Conservation (phyloP, 2,113 vertebrate species). For the Apistogramma diplotaenia region DNA sequence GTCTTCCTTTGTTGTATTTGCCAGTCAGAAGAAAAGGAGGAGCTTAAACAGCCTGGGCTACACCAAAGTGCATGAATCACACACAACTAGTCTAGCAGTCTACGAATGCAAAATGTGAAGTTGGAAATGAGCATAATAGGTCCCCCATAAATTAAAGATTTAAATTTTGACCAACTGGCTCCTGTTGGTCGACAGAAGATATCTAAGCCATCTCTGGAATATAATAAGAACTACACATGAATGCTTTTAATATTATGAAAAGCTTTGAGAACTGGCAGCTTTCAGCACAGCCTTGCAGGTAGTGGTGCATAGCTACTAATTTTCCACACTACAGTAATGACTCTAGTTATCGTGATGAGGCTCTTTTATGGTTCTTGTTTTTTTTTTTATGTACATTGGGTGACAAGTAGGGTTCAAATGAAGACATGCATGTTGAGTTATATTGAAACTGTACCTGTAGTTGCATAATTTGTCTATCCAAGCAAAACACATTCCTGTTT, state of each 20-base stretch:
- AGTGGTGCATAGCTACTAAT: not conserved
- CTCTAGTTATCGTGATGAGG: not conserved
- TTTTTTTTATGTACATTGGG: not conserved
- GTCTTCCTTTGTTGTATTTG: not conserved
- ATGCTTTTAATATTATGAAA: conserved; percentile 2
- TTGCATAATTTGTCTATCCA: not conserved
- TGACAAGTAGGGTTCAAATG: conserved; percentile 4
- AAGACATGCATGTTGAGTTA: conserved; percentile 1
- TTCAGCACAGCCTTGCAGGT: not conserved
- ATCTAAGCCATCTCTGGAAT: not conserved
- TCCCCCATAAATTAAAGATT: not conserved
- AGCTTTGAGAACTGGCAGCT: conserved; percentile 1
- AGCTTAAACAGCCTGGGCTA: not conserved
- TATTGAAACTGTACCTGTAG: conserved; percentile 16
- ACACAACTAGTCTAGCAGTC: not conserved
- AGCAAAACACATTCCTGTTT: conserved; percentile 29
- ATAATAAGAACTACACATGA: not conserved
- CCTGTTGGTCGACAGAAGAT: not conserved
- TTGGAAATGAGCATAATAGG: not conserved
- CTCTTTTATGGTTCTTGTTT: not conserved
- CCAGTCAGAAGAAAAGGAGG: not conserved
- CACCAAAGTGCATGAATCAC: not conserved
- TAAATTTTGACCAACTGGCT: not conserved
- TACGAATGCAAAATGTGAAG: not conserved
- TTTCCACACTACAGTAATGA: conserved; percentile 13